Evolutionary conservation across 23 tunicate species (phyloP), one percentile per base, ranked within the genome.

Genomic region (Phallusia fumigata): DNA sequence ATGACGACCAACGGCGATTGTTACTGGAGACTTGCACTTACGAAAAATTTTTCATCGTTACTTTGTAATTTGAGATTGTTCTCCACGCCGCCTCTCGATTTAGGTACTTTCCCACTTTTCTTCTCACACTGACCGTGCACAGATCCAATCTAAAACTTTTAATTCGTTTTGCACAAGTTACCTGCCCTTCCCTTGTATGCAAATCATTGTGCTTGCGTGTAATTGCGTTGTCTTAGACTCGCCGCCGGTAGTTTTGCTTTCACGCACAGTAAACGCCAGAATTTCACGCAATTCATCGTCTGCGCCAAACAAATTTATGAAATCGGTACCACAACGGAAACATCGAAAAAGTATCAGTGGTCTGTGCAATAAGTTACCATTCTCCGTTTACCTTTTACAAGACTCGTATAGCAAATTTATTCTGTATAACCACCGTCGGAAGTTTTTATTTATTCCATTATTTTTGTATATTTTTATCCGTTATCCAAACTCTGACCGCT

Each of bases 151-250:
- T 40, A 3, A 40, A 40, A 40, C 47, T 3, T 10, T 40, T 40
- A 40, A 58, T 58, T 58, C 16, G 69, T 58, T 58, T 58, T 58
- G 69, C 69, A 58, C 69, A 58, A 58, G 28, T 58, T 58, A 21
- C 28, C 28, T 58, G 26, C 16, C 28, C 69, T 24, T 22, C 69
- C 5, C 69, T 58, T 24, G 69, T 58, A 58, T 58, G 69, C 69
- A 58, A 58, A 58, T 58, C 69, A 58, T 58, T 58, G 69, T 58
- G 69, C 69, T 58, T 58, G 69, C 69, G 11, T 58, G 69, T 58
- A 22, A 58, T 24, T 58, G 69, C 69, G 69, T 6, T 21, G 28
- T 24, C 28, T 24, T 22, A 58, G 69, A 58, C 69, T 1, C 26
- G 69, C 69, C 13, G 69, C 28, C 26, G 69, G 28, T 22, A 58